These are phyloP conservation scores for Oenanthe melanoleuca DNA, from an alignment of 2,113 vertebrate genomes.

Conservation along the genomic window DNA sequence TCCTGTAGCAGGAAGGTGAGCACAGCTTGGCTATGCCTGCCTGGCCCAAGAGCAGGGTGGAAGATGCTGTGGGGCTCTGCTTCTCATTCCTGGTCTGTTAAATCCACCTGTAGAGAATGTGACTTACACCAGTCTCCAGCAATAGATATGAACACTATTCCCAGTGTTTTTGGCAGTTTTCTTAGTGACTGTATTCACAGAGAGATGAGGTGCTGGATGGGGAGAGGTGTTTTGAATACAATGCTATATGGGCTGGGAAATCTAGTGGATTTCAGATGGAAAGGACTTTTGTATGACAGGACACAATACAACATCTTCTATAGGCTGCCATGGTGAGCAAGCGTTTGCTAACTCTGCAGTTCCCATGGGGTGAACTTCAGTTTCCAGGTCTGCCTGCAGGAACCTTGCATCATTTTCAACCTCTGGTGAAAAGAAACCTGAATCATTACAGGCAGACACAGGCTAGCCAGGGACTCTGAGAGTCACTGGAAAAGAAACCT, in stretches of 20 bases:
- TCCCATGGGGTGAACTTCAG: background rate
- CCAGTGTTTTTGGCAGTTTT: background rate
- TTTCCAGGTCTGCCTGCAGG: background rate
- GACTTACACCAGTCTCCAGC: background rate
- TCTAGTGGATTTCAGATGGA: background rate
- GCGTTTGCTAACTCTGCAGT: background rate
- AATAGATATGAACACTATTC: background rate
- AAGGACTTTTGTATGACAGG: background rate
- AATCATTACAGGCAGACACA: background rate
- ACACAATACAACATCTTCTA: rapidly evolving
- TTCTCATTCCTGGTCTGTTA: background rate
- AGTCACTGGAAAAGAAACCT: background rate
- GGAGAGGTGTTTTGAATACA: background rate
- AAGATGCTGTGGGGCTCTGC: background rate
- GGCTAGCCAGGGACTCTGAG: background rate
- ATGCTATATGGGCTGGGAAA: background rate
- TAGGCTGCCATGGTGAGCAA: background rate
- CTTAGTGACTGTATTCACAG: background rate
- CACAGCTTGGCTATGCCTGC: background rate
- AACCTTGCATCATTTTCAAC: background rate
- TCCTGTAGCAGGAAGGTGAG: background rate
- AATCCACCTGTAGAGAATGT: background rate
- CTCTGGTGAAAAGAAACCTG: rapidly evolving
- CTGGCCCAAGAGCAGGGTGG: background rate
- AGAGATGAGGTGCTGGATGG: background rate